phyloP scores from a whole-genome alignment of 2,797 vertebrate species.

The Loriculus beryllinus region DNA sequence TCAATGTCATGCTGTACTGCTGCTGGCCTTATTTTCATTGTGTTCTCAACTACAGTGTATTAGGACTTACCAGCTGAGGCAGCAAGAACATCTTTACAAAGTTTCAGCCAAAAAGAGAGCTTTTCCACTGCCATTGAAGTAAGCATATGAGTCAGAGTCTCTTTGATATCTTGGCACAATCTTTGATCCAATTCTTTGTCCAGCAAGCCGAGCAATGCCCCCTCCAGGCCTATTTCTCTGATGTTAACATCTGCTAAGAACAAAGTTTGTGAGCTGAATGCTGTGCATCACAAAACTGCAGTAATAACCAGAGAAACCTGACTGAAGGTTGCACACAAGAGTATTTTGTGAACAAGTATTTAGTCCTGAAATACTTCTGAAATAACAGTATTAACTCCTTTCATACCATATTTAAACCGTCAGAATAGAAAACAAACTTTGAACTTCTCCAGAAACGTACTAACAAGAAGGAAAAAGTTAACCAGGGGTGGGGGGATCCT shows the following conservation, averaged over 20 bases:
- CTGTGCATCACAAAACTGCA: constrained; percentile 27
- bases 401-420: not conserved
- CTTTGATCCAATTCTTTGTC: constrained; percentile 85
- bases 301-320: not conserved
- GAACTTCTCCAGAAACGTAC: not conserved
- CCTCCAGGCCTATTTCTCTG: constrained; percentile 90
- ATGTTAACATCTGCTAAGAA: constrained; percentile 84
- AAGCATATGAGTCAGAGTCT: constrained; percentile 90
- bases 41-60: not conserved
- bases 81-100: constrained; percentile 92
- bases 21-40: not conserved
- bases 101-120: constrained; percentile 91
- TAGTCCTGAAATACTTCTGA: not conserved
- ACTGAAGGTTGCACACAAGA: not conserved
- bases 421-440: not conserved
- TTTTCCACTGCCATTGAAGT: constrained; percentile 81
- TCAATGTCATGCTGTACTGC: not conserved
- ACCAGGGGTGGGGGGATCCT: not conserved
- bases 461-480: not conserved
- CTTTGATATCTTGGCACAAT: constrained; percentile 85
- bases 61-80: constrained; percentile 83
- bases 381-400: not conserved
- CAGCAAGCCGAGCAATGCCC: constrained; percentile 86
- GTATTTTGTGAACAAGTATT: not conserved
- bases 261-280: constrained; percentile 29